These are phyloP conservation scores for Aphyosemion australe DNA, from an alignment of 2,113 vertebrate species.

Conservation along the genomic window DNA sequence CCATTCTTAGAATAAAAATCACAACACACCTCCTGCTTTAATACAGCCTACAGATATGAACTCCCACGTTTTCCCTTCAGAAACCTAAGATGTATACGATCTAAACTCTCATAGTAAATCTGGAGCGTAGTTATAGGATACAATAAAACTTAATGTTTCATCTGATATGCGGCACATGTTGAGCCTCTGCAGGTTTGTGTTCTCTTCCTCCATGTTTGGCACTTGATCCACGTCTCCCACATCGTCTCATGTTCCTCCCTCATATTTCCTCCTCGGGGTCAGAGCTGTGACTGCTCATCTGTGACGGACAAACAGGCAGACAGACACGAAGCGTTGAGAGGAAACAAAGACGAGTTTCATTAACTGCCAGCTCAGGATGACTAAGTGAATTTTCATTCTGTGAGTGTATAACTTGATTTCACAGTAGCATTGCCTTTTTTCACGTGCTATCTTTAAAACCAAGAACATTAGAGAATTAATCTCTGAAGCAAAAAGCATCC, in stretches of 20 bases:
- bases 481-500: no score
- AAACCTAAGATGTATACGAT: not conserved
- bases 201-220: conserved; percentile 76
- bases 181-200: conserved; percentile 42
- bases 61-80: not conserved
- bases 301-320: conserved; percentile 45
- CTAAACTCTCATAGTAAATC: not conserved
- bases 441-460: not conserved
- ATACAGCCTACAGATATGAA: conserved; percentile 9
- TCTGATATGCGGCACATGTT: conserved; percentile 45
- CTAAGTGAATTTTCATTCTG: conserved; percentile 28
- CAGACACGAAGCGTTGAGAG: conserved; percentile 1
- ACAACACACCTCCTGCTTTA: conserved; percentile 7
- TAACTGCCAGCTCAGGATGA: conserved; percentile 40
- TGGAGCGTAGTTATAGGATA: conserved; percentile 20
- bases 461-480: not conserved
- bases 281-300: conserved; percentile 81
- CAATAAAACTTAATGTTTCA: conserved; percentile 24
- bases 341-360: conserved; percentile 45
- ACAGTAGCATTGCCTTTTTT: not conserved
- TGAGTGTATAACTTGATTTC: conserved; percentile 14
- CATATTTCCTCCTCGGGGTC: conserved; percentile 81
- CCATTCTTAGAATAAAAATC: conserved; percentile 10
- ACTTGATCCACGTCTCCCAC: conserved; percentile 52
- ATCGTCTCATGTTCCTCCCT: conserved; percentile 50